A percentile compares a stretch with the other conserved stretches of the same genome.
These are phyloP conservation scores for Anser cygnoides DNA, from an alignment of 2,113 vertebrate genomes.

Conservation along the genomic window DNA sequence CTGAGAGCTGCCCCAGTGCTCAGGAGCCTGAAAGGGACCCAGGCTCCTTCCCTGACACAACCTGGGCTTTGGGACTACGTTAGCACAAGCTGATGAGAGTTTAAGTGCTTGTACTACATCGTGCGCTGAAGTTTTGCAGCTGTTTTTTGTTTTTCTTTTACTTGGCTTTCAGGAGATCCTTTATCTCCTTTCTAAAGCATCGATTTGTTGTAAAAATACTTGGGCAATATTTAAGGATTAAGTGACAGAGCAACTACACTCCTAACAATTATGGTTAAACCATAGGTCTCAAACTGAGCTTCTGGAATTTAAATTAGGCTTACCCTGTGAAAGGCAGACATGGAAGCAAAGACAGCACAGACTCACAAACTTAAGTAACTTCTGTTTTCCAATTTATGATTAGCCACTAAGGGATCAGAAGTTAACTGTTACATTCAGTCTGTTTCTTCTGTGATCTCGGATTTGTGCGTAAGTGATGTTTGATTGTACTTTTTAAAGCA, in stretches of 20 bases:
- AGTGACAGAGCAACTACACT: not conserved
- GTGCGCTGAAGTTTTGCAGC: not conserved
- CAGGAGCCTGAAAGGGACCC: not conserved
- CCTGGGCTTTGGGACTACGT: not conserved
- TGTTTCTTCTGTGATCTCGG: not conserved
- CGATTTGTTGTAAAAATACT: not conserved
- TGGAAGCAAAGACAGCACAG: not conserved
- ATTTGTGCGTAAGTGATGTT: not conserved
- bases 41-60: accelerated
- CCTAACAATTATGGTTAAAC: not conserved
- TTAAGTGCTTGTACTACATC: not conserved
- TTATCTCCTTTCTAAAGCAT: not conserved
- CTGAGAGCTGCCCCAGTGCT: not conserved
- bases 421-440: not conserved
- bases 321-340: not conserved
- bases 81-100: accelerated
- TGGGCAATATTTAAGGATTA: not conserved
- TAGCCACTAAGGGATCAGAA: not conserved
- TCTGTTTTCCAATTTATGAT: not conserved
- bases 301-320: not conserved
- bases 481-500: not conserved
- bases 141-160: not conserved
- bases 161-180: not conserved
- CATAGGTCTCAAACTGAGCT: not conserved
- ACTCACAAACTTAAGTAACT: not conserved